Evolutionary conservation across 2,797 vertebrate species (phyloP).

Genomic region (Sphaeramia orbicularis): DNA sequence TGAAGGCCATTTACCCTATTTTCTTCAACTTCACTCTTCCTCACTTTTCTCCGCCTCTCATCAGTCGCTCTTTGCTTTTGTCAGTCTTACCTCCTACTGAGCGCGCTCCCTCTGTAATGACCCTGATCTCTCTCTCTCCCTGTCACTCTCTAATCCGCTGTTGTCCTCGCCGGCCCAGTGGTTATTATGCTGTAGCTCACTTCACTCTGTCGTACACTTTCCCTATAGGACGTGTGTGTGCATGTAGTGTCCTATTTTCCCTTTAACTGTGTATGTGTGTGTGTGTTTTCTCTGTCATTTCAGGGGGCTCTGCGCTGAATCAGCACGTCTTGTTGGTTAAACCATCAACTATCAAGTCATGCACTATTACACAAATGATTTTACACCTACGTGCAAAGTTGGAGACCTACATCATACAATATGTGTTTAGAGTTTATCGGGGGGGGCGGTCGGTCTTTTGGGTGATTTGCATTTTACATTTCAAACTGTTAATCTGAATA

Average conservation of each 20-base stretch:
- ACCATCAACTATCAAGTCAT: slow-evolving; percentile 27
- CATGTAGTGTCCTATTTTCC: slow-evolving; percentile 47
- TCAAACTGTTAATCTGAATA: no score
- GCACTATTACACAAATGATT: slow-evolving; percentile 1
- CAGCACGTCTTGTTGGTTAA: slow-evolving; percentile 35
- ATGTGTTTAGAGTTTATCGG: neutral
- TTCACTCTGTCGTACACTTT: slow-evolving; percentile 24
- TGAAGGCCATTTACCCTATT: neutral
- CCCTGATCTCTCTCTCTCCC: slow-evolving; percentile 59
- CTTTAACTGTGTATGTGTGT: neutral
- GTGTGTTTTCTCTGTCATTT: slow-evolving; percentile 34
- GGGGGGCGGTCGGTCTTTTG: no score
- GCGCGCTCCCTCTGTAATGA: slow-evolving; percentile 53
- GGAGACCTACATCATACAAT: neutral
- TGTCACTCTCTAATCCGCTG: slow-evolving; percentile 63
- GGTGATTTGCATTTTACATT: no score
- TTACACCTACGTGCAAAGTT: neutral
- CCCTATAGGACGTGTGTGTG: slow-evolving; percentile 34
- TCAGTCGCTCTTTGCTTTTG: slow-evolving; percentile 27
- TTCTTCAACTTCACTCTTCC: neutral
- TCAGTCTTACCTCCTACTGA: slow-evolving; percentile 21
- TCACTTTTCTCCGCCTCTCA: neutral
- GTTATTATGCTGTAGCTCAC: slow-evolving; percentile 48
- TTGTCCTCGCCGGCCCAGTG: slow-evolving; percentile 54
- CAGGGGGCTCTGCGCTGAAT: slow-evolving; percentile 43